phyloP scores from a whole-genome alignment of 1,140 invertebrate species.

The Helicoverpa armigera region DNA sequence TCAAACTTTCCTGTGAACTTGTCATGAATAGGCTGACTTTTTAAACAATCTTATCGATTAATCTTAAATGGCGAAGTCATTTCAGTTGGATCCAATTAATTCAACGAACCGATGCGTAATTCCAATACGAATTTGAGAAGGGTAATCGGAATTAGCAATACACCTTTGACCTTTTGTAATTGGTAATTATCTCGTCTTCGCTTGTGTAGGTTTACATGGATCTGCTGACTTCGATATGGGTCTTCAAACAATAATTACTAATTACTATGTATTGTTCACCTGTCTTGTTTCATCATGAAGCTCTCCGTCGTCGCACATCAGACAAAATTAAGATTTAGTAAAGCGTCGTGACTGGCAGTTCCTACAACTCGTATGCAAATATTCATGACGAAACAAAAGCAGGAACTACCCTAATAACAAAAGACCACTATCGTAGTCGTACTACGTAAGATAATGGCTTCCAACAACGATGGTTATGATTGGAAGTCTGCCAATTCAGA shows the following conservation, averaged over 20 bases:
- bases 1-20: too few relatives aligned
- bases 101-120: constrained; percentile 7
- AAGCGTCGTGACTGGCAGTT: too few relatives aligned
- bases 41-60: neutral
- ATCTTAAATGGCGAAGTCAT: neutral
- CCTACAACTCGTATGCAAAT: too few relatives aligned
- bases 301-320: too few relatives aligned
- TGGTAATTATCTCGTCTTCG: neutral
- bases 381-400: too few relatives aligned
- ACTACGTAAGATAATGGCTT: constrained; percentile 18
- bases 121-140: neutral
- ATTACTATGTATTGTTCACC: neutral
- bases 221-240: too few relatives aligned
- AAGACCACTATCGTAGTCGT: neutral
- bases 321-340: too few relatives aligned
- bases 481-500: constrained; percentile 25
- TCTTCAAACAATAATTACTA: too few relatives aligned
- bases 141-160: constrained; percentile 21
- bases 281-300: neutral
- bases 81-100: neutral
- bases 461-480: neutral
- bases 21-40: too few relatives aligned
- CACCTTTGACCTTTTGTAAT: neutral
- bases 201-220: too few relatives aligned
- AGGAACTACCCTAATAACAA: neutral